Base-by-base conservation (phyloP, 1,140 invertebrate species). In the Aradophagus sp. region DNA sequence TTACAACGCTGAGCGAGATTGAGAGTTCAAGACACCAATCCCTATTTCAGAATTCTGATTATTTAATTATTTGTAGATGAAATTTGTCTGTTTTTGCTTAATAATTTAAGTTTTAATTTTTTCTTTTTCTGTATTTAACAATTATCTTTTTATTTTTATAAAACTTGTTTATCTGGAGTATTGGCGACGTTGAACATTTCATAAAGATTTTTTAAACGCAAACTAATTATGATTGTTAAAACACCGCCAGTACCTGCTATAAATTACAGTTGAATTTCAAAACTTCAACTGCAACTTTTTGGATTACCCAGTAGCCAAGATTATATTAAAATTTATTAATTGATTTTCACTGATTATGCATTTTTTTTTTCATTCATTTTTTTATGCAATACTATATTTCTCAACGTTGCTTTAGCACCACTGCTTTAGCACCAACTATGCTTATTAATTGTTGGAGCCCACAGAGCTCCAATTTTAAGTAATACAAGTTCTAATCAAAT, bases 1-100 rank as follows among this genome's bases (percentile, higher is more conserved):
- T 66, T 67, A 53, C 63, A 67, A 67, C 63, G 34, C 63, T 67
- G 63, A 67, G 32, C 16, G 39, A 58, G 35, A 50, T 56, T 45
- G 52, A 70, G 67, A 70, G 67, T 70, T 70, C 52, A 70, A 70
- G 67, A 69, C 66, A 69, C 66, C 66, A 61, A 69, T 38, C n/a
- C 48, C 13, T 47, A 20, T n/a, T 53, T 10, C 41, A 23, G 29
- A 47, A 59, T 27, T 50, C 13, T 35, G 47, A 31, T 10, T 38
- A 45, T 4, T 23, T 45, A 56, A 14, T 29, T 42, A 48, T 13
- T 34, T 20, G 53, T 58, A 58, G 26, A 67, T 50, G 31, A 52
- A 36, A 8, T 45, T 19, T 32, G 5, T 20, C 23, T 39, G 36
- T 20, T 36, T 14, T 2, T 7, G 32, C 34, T 59, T 50, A 34